These are phyloP conservation scores for Temnothorax ravouxi DNA, from an alignment of 2,888 invertebrate genomes.

Conservation along the genomic window DNA sequence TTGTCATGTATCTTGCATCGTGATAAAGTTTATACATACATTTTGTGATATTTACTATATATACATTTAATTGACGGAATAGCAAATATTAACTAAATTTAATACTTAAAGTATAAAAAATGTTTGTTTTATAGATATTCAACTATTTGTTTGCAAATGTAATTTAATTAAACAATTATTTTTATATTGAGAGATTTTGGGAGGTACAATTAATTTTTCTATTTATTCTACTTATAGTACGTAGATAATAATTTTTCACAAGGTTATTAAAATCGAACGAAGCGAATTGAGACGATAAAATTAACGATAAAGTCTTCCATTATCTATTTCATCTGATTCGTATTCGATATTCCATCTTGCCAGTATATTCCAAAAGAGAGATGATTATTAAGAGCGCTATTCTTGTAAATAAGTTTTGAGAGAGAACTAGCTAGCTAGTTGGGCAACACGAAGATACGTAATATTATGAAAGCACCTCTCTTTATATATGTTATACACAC, in stretches of 20 bases:
- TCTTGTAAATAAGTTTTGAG: constrained; percentile 19
- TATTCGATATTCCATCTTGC: constrained; percentile 37
- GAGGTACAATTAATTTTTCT: constrained; percentile 22
- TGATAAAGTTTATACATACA: constrained; percentile 36
- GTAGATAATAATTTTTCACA: constrained; percentile 1
- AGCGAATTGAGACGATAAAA: not conserved
- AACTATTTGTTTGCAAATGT: not conserved
- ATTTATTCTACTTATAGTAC: not conserved
- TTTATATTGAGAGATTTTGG: constrained; percentile 13
- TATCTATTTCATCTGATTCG: constrained; percentile 18
- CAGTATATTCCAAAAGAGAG: constrained; percentile 12
- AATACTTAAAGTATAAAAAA: not conserved
- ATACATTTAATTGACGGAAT: constrained; percentile 22
- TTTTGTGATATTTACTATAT: constrained; percentile 37
- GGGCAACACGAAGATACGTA: not conserved
- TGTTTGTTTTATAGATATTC: constrained; percentile 10
- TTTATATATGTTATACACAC: constrained; percentile 34
- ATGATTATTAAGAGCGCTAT: not conserved
- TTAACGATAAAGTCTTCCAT: not conserved
- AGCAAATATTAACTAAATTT: not conserved
- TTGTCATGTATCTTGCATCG: constrained; percentile 34
- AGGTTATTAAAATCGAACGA: not conserved
- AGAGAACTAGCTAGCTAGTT: not conserved
- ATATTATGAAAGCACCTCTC: constrained; percentile 56
- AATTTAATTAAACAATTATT: not conserved